These are phyloP conservation scores for Gymnoscelis rufifasciata DNA, from an alignment of 2,888 invertebrate genomes.

Conservation along the genomic window DNA sequence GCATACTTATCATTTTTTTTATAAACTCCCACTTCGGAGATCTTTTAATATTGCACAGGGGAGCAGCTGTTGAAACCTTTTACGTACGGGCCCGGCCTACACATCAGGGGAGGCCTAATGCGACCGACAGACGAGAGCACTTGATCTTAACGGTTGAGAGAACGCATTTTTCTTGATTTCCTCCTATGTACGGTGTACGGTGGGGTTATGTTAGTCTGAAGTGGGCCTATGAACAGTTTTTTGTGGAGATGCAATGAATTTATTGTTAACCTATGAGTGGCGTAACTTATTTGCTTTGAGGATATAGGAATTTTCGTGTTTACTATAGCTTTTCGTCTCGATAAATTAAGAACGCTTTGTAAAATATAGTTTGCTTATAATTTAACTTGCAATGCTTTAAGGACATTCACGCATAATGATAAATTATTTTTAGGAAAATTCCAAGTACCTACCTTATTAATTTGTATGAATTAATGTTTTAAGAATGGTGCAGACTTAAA, in stretches of 20 bases:
- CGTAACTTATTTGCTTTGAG: not conserved
- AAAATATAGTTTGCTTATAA: too few species aligned
- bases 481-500: too few species aligned
- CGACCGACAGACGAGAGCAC: conserved; percentile 47
- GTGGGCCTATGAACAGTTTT: conserved; percentile 15
- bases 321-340: too few species aligned
- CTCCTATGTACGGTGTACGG: conserved; percentile 16
- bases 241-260: conserved; percentile 1
- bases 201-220: conserved; percentile 25
- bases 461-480: too few species aligned
- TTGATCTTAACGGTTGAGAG: conserved; percentile 45
- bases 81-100: conserved; percentile 38
- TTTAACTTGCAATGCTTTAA: too few species aligned
- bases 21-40: conserved; percentile 56
- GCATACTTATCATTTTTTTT: too few species aligned
- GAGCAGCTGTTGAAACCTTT: conserved; percentile 69
- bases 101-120: conserved; percentile 46
- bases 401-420: too few species aligned
- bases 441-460: too few species aligned
- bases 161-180: conserved; percentile 45
- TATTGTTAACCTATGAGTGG: not conserved
- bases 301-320: too few species aligned
- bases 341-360: too few species aligned
- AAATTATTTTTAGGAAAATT: too few species aligned
- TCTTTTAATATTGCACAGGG: conserved; percentile 66